Percentiles rank a stretch among this genome's conserved stretches.
Conservation (phyloP, 1,140 invertebrate genomes). For the Philopotamus ludificatus region DNA sequence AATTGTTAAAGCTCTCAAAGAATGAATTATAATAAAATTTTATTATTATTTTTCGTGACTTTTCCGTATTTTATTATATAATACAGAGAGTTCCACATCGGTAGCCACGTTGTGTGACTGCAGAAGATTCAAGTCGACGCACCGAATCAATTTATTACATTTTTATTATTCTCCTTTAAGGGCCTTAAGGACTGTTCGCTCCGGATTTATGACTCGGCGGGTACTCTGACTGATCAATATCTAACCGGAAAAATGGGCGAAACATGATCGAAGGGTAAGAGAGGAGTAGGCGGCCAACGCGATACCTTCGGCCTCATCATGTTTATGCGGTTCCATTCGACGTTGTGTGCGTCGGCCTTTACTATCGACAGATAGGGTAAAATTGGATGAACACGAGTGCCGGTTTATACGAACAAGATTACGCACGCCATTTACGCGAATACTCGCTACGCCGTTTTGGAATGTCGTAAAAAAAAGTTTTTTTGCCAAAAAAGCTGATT, state of each 20-base stretch:
- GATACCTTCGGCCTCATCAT: constrained; percentile 25
- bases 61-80: no score
- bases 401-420: constrained; percentile 40
- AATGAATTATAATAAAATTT: no score
- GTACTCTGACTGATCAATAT: constrained; percentile 37
- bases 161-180: constrained; percentile 36
- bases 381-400: constrained; percentile 40
- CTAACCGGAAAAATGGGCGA: constrained; percentile 29
- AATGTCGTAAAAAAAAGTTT: no score
- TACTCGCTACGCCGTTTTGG: no score
- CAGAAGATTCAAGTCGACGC: background rate
- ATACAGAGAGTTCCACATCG: background rate
- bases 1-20: no score
- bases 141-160: constrained; percentile 34
- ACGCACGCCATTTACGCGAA: constrained; percentile 40
- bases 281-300: background rate
- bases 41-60: no score
- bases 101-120: background rate
- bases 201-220: constrained; percentile 35
- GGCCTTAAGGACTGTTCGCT: constrained; percentile 29
- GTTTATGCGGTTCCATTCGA: constrained; percentile 22
- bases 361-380: constrained; percentile 36
- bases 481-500: no score
- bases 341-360: constrained; percentile 24
- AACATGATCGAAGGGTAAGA: constrained; percentile 8